Base-by-base conservation (phyloP, 1,140 invertebrate species). In the Bombus balteatus region DNA sequence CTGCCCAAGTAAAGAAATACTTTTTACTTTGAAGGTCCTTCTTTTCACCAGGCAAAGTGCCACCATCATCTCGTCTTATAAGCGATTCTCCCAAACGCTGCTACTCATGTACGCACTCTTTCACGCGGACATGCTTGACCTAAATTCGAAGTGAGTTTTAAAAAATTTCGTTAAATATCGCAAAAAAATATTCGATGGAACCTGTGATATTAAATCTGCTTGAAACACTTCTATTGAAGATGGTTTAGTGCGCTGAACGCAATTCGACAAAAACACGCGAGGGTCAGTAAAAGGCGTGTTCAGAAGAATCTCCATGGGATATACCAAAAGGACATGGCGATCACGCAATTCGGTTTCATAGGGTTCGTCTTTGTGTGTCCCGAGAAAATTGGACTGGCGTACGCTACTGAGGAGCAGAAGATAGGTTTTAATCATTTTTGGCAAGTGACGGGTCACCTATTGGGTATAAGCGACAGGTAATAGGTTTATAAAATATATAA, bases 291-390 rank as follows among this genome's bases (percentile, higher is more conserved):
- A 65, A 92, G 92, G 32, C 93, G 94, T 3, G 92, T 93, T 3
- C 66, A 90, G 0, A 93, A 93, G 37, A 94, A 84, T 3, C 0
- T 85, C 0, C 95, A 96, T 3, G 93, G 94, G 2, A 94, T 94
- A 53, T 88, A 86, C 12, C 98, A 98, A 92, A 96, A 96, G 81
- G 98, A 98, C 87, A 96, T 99, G 96, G 97, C 96, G 0, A 91
- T 98, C 3, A 98, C 98, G 0, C 97, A 97, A 92, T 98, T 97
- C 88, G 97, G 97, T 28, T 98, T 99, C 91, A 96, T 98, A 87
- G 98, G 97, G 1, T 96, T 97, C 57, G 94, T 96, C 0, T 90
- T 98, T 0, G 84, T 97, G 9, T 95, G 96, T 22, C 96, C 97
- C 0, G 91, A 96, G 53, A 93, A 95, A 37, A 94, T 98, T 53